A percentile compares a stretch with the other conserved stretches of the same genome.
These are phyloP conservation scores for Nothura maculosa DNA, from an alignment of 2,797 vertebrate genomes.

Conservation along the genomic window DNA sequence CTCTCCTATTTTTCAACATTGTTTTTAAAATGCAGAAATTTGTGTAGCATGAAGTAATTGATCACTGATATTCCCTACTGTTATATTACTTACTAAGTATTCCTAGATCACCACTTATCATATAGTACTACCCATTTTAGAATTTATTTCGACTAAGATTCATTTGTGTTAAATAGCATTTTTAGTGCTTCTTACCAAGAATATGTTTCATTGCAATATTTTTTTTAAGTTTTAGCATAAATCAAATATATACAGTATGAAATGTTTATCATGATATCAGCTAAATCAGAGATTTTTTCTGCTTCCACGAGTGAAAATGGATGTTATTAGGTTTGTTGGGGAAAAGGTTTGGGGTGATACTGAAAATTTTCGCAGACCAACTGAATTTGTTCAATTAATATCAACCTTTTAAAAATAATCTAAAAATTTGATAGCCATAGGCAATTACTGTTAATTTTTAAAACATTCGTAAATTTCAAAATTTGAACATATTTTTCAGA, in stretches of 20 bases:
- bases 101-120: not conserved
- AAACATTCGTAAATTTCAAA: not conserved
- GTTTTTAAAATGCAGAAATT: not conserved
- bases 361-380: not conserved
- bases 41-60: not conserved
- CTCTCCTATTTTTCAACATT: not conserved
- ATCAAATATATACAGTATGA: not conserved
- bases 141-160: not conserved
- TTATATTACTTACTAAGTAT: not conserved
- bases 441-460: not conserved
- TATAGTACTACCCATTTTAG: not conserved
- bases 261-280: not conserved
- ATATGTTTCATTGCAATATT: not conserved
- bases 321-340: not conserved
- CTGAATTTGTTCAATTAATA: not conserved
- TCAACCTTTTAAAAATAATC: not conserved
- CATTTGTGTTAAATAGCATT: not conserved
- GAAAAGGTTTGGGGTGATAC: not conserved
- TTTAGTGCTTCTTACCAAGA: not conserved
- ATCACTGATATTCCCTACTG: not conserved
- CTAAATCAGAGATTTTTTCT: not conserved
- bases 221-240: not conserved
- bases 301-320: not conserved
- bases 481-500: not conserved
- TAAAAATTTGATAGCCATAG: not conserved